Evolutionary conservation across 1,140 invertebrate species (phyloP).

Genomic region (Archivesica marissinica): DNA sequence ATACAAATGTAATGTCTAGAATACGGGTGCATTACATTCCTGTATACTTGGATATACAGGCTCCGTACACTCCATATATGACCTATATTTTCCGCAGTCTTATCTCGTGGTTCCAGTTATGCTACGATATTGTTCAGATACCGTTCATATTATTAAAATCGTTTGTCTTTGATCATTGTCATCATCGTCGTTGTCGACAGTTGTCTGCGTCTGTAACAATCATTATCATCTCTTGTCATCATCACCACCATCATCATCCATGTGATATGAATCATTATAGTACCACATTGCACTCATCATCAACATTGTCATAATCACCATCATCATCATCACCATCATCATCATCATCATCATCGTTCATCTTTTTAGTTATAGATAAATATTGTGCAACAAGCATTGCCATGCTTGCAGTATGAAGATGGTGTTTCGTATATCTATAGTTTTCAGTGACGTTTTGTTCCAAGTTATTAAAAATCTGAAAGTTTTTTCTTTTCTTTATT

Average conservation of each 20-base stretch:
- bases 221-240: neutral
- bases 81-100: too few species aligned
- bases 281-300: neutral
- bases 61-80: too few species aligned
- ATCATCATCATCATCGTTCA: neutral
- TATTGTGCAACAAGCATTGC: too few species aligned
- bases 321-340: neutral
- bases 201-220: neutral
- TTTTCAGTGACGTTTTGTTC: too few species aligned
- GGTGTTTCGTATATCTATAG: too few species aligned
- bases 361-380: neutral
- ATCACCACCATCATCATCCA: neutral
- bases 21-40: too few species aligned
- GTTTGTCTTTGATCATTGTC: neutral
- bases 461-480: neutral
- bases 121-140: too few species aligned
- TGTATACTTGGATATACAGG: too few species aligned
- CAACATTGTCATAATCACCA: conserved; percentile 1
- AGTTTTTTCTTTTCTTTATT: conserved; percentile 11
- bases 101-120: too few species aligned
- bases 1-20: too few species aligned
- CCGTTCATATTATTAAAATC: too few species aligned
- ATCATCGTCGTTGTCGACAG: neutral
- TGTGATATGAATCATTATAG: neutral
- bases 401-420: too few species aligned